phyloP scores from a whole-genome alignment of 1,140 invertebrate genomes.

The Zaprionus kolodkinae region DNA sequence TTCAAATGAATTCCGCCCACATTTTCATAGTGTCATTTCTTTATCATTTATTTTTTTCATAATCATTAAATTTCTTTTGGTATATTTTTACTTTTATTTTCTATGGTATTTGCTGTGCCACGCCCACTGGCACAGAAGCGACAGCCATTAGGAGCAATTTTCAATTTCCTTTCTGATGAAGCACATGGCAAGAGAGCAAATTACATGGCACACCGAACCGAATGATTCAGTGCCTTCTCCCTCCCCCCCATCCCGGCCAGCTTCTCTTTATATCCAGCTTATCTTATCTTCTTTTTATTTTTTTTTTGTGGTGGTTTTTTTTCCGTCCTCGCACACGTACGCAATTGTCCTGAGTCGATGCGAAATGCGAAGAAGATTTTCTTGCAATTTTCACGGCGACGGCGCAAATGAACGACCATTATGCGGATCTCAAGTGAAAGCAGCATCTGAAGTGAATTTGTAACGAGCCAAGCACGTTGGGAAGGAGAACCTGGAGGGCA shows the following conservation, averaged over 20 bases:
- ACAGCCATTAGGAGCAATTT: slow-evolving; percentile 82
- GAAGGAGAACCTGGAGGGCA: no score
- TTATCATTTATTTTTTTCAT: slow-evolving; percentile 63
- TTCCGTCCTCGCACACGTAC: slow-evolving; percentile 62
- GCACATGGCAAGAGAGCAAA: slow-evolving; percentile 84
- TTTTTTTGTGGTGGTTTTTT: slow-evolving; percentile 14
- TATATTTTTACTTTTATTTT: slow-evolving; percentile 27
- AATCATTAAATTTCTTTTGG: slow-evolving; percentile 64
- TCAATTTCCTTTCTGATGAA: slow-evolving; percentile 84
- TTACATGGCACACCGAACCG: slow-evolving; percentile 74
- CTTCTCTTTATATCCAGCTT: slow-evolving; percentile 12
- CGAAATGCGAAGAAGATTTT: slow-evolving; percentile 67
- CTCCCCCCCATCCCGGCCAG: slow-evolving; percentile 44
- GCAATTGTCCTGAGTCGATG: slow-evolving; percentile 75
- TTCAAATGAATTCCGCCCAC: slow-evolving; percentile 78
- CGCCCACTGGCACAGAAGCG: slow-evolving; percentile 47
- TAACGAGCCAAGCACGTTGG: slow-evolving; percentile 55
- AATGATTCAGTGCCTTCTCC: slow-evolving; percentile 25
- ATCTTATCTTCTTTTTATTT: slow-evolving; percentile 28
- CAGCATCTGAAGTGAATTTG: slow-evolving; percentile 76
- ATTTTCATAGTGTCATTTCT: slow-evolving; percentile 70
- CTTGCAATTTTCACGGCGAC: slow-evolving; percentile 60
- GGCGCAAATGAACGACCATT: slow-evolving; percentile 80
- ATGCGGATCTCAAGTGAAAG: slow-evolving; percentile 81
- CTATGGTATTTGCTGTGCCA: slow-evolving; percentile 41